phyloP scores from a whole-genome alignment of 1,140 invertebrate genomes.

The Gonatopus flavifemur region DNA sequence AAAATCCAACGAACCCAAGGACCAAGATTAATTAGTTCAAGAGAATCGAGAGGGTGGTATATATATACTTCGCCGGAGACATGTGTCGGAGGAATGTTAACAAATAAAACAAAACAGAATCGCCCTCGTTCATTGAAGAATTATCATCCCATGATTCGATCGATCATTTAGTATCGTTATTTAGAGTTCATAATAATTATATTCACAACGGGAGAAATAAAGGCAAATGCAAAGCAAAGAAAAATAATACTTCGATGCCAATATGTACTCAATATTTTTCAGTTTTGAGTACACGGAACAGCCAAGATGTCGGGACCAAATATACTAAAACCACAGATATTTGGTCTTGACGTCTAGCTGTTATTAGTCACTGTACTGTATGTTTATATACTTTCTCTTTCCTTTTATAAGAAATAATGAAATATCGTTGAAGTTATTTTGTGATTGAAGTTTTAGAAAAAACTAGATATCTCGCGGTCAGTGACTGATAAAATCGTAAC shows the following conservation, averaged over 20 bases:
- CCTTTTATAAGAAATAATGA: too few species aligned
- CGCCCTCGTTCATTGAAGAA: background rate
- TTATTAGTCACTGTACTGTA: constrained; percentile 14
- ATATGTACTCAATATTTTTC: constrained; percentile 18
- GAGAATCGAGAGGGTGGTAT: background rate
- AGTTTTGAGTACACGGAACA: background rate
- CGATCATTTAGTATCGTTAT: constrained; percentile 17
- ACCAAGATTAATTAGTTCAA: constrained; percentile 34
- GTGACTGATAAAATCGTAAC: constrained; percentile 23
- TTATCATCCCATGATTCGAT: constrained; percentile 12
- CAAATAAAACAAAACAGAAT: background rate
- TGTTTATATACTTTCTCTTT: too few species aligned
- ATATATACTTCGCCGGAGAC: too few species aligned
- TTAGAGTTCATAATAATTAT: constrained; percentile 5
- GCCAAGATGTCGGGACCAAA: background rate
- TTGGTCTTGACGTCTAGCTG: background rate
- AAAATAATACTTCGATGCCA: constrained; percentile 11
- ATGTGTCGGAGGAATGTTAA: background rate
- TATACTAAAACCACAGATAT: background rate
- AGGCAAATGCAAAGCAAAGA: background rate
- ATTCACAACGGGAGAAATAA: constrained; percentile 7
- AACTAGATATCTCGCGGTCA: constrained; percentile 18
- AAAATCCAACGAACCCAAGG: constrained; percentile 26
- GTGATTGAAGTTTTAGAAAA: background rate
- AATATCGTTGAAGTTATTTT: background rate